These are phyloP conservation scores for Petromus typicus DNA, from an alignment of 2,113 vertebrate species.

Conservation along the genomic window DNA sequence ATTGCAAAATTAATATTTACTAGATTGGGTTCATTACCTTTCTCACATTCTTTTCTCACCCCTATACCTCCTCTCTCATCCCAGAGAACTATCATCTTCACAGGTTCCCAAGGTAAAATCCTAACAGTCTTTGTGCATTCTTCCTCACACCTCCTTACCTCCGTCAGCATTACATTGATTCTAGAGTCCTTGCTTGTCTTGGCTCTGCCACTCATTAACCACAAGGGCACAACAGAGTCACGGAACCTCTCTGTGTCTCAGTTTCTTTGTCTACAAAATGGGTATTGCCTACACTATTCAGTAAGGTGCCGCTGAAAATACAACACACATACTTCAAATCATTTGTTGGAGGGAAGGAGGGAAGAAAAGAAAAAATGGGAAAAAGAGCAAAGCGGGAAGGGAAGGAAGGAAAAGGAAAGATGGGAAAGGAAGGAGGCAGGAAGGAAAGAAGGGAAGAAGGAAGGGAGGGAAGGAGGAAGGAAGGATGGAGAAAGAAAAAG, in stretches of 20 bases:
- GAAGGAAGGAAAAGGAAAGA: accelerated
- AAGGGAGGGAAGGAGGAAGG: too few species aligned
- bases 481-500: too few species aligned
- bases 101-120: background rate
- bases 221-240: background rate
- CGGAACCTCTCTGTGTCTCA: background rate
- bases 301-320: background rate
- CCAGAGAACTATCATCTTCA: background rate
- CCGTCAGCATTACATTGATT: background rate
- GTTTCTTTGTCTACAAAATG: background rate
- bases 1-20: background rate
- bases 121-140: background rate
- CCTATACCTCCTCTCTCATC: background rate
- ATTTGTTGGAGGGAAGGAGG: background rate
- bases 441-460: background rate
- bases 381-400: too few species aligned
- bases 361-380: too few species aligned
- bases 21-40: background rate
- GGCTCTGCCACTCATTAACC: background rate
- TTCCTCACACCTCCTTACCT: background rate
- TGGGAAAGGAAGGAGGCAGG: too few species aligned
- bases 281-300: background rate
- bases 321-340: background rate
- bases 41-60: background rate
- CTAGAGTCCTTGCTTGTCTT: background rate